Evolutionary conservation across 2,113 vertebrate genomes (phyloP).

Genomic region (Dasyornis broadbenti): DNA sequence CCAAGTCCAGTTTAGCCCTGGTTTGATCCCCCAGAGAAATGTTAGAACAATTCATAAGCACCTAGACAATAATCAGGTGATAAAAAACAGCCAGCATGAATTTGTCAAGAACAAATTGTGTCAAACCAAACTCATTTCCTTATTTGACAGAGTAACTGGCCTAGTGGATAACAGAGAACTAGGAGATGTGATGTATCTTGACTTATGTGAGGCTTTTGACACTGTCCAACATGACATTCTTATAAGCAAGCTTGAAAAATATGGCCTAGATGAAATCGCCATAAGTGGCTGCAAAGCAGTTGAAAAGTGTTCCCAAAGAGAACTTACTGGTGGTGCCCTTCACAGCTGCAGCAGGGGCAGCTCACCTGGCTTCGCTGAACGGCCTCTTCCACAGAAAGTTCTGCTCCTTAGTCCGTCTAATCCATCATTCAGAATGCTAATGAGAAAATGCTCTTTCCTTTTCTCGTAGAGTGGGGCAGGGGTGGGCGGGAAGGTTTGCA

Average conservation of each 20-base stretch:
- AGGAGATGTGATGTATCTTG: slow-evolving; percentile 55
- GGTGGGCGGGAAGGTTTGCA: not conserved
- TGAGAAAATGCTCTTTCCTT: not conserved
- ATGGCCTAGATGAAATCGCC: slow-evolving; percentile 14
- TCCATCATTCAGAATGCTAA: not conserved
- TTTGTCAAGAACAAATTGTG: slow-evolving; percentile 46
- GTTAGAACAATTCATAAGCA: slow-evolving; percentile 15
- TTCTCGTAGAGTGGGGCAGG: rapidly evolving
- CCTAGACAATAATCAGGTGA: slow-evolving; percentile 53
- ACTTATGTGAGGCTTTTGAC: slow-evolving; percentile 55
- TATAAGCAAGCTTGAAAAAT: slow-evolving; percentile 51
- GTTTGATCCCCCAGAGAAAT: not conserved
- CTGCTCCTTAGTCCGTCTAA: not conserved
- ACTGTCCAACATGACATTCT: slow-evolving; percentile 55
- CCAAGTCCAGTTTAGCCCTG: not conserved
- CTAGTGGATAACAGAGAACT: slow-evolving; percentile 7
- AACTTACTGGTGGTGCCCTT: not conserved
- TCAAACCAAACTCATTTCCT: slow-evolving; percentile 43
- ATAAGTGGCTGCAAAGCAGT: not conserved
- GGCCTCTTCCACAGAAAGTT: not conserved
- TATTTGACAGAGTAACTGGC: slow-evolving; percentile 37
- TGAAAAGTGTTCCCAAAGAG: not conserved
- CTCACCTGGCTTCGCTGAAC: not conserved
- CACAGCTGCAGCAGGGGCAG: not conserved
- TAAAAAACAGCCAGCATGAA: slow-evolving; percentile 46